Evolutionary conservation across 2,797 vertebrate genomes (phyloP), one percentile per base, ranked within the genome.

Genomic region (Pangasius mekongensis): DNA sequence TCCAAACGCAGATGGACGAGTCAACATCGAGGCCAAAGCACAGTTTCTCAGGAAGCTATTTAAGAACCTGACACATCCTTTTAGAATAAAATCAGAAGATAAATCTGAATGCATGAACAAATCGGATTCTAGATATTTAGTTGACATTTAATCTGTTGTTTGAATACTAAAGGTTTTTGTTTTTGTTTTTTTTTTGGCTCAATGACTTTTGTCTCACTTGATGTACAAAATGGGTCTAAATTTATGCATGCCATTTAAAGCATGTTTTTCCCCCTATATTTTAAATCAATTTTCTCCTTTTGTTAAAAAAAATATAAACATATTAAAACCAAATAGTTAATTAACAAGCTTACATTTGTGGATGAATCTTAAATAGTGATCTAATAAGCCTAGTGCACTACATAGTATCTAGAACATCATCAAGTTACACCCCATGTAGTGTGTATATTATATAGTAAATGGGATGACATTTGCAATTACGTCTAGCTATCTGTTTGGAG

Each of bases 1-100:
- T 60, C 83, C 76, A 43, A 64, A 78, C 74, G 27, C 73, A 85
- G 82, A 78, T 58, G 67, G 78, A 87, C 47, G 10, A 86, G 76
- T 54, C 22, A 27, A 43, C 10, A 62, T 30, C 10, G 27, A 66
- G 71, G 73, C 76, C 62, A 87, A 82, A n/a, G 3, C 78, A 33
- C 56, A 30, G 86, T 24, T 83, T 39, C 47, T 66, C 66, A 69
- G 64, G 71, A 88, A 67, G 78, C 71, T 62, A 22, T 83, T 62
- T 20, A 87, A 87, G n/a, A 64, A 52, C 24, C 60, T 20, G 81
- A 64, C 27, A 47, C 39, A 47, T 47, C 39, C 39, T 62, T 62
- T 43, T 43, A 27, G 33, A 60, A 60, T 7, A 30, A 39, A 81
- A 13, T 5, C 39, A 73, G 11, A 27, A 47, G 71, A 43, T 20